Conservation (phyloP, 2,888 invertebrate genomes). For the Leptinotarsa tumamoca region DNA sequence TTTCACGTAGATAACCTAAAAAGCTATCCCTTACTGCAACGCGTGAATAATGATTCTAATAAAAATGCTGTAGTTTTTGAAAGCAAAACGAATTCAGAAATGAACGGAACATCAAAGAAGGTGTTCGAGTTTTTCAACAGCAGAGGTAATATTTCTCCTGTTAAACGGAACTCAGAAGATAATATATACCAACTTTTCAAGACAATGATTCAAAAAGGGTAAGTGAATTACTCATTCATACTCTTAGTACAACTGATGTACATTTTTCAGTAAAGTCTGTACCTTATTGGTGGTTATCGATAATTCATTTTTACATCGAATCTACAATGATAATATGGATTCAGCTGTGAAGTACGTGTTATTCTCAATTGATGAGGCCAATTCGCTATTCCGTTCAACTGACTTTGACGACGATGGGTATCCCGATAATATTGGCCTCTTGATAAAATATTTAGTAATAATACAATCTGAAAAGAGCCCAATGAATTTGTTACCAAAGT, state of each 20-base stretch:
- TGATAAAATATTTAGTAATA: conserved; percentile 68
- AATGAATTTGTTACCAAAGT: conserved; percentile 64
- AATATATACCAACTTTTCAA: conserved; percentile 19
- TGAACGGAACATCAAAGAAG: neutral
- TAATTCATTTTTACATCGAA: conserved; percentile 66
- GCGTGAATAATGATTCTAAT: conserved; percentile 11
- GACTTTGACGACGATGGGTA: conserved; percentile 70
- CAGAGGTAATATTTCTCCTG: neutral
- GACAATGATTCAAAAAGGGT: conserved; percentile 34
- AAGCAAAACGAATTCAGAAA: conserved; percentile 20
- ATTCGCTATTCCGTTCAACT: conserved; percentile 69
- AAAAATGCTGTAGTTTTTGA: conserved; percentile 44
- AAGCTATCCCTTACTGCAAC: conserved; percentile 37
- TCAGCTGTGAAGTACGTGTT: conserved; percentile 68
- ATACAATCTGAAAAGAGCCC: conserved; percentile 66
- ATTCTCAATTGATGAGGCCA: conserved; percentile 69
- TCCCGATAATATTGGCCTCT: conserved; percentile 71
- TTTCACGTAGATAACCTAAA: conserved; percentile 52
- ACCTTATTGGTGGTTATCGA: conserved; percentile 69
- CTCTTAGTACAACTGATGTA: neutral
- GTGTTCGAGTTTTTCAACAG: neutral
- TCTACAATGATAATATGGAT: conserved; percentile 67
- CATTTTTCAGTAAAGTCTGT: conserved; percentile 60
- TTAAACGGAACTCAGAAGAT: conserved; percentile 4
- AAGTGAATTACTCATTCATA: conserved; percentile 15